These are phyloP conservation scores for Stichopus chloronotus DNA, from an alignment of 35 echinoderm and acorn worm genomes.

Conservation along the genomic window DNA sequence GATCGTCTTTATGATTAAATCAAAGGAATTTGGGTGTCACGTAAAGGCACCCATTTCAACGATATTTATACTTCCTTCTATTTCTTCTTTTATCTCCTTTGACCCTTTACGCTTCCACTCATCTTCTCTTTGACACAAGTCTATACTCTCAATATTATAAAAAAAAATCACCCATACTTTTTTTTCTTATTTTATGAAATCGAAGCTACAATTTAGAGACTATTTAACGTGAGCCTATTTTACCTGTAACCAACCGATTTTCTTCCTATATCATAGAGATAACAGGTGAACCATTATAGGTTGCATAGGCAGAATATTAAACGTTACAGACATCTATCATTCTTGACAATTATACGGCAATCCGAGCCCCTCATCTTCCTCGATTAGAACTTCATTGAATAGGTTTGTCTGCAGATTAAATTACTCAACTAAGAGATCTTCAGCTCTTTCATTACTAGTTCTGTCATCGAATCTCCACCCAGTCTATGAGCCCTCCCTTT, in stretches of 20 bases:
- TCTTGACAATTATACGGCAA: neutral
- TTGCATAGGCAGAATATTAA: neutral
- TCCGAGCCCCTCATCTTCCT: neutral
- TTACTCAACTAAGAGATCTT: constrained; percentile 6
- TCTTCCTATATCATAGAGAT: neutral
- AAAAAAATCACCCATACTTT: too few relatives aligned
- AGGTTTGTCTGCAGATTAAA: neutral
- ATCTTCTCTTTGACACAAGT: too few relatives aligned
- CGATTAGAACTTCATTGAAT: constrained; percentile 9
- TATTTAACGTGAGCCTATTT: neutral
- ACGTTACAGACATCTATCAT: neutral
- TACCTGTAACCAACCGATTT: neutral
- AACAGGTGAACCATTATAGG: neutral
- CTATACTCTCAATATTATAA: too few relatives aligned
- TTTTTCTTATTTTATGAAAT: too few relatives aligned
- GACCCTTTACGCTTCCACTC: too few relatives aligned
- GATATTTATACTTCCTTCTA: too few relatives aligned
- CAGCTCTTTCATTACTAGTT: neutral
- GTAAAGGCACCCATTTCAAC: too few relatives aligned
- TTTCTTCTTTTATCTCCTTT: too few relatives aligned
- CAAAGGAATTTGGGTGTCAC: too few relatives aligned
- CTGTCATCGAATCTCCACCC: neutral
- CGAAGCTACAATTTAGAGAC: neutral
- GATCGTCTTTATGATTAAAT: too few relatives aligned
- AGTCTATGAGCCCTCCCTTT: neutral